phyloP scores from a whole-genome alignment of 1,140 invertebrate genomes.

The Procambarus virginalis region DNA sequence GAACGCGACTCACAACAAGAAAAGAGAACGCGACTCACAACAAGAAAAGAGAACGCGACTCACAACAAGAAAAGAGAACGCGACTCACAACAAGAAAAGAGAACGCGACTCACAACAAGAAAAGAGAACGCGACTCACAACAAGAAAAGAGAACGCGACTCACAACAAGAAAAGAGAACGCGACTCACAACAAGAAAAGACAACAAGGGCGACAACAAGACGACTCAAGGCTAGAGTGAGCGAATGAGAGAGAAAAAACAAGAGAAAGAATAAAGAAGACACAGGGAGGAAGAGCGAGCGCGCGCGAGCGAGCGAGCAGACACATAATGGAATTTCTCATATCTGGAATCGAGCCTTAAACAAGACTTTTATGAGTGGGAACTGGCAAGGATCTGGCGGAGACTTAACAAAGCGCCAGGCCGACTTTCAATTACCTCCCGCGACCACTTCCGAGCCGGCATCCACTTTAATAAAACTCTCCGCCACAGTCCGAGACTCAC shows the following conservation, averaged over 20 bases:
- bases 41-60: too few species aligned
- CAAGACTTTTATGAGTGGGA: constrained; percentile 54
- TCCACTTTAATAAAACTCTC: constrained; percentile 41
- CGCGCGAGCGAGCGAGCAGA: background rate
- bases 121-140: too few species aligned
- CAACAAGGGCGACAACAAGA: background rate
- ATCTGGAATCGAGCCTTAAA: constrained; percentile 51
- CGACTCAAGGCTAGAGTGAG: background rate
- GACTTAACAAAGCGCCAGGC: constrained; percentile 31
- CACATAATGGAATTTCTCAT: constrained; percentile 51
- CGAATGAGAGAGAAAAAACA: background rate
- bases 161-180: too few species aligned
- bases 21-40: too few species aligned
- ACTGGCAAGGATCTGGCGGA: constrained; percentile 39
- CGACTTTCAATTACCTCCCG: constrained; percentile 43
- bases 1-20: too few species aligned
- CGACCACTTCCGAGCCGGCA: constrained; percentile 44
- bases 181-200: too few species aligned
- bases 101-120: too few species aligned
- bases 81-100: too few species aligned
- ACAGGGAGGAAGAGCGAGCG: background rate
- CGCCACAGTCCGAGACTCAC: constrained; percentile 16
- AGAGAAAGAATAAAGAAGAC: background rate
- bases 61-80: too few species aligned
- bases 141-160: too few species aligned